Evolutionary conservation across 2,113 vertebrate genomes (phyloP).

Genomic region (Pollimyrus isidori): DNA sequence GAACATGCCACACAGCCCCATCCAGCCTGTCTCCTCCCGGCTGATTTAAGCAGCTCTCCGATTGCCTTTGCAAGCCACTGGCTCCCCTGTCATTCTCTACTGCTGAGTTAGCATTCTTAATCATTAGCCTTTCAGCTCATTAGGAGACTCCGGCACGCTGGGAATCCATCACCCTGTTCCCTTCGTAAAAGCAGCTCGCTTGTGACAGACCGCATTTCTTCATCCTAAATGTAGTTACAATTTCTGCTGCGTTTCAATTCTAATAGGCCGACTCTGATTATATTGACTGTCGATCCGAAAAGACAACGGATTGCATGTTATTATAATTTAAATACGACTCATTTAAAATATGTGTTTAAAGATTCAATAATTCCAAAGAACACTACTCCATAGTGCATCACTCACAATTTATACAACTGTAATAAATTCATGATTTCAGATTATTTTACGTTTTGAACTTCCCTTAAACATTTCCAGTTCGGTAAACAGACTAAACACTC

Average conservation of each 20-base stretch:
- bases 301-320: background rate
- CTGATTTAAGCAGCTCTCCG: conserved; percentile 62
- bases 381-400: background rate
- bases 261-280: background rate
- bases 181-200: background rate
- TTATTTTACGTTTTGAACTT: background rate
- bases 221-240: background rate
- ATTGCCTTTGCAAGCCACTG: conserved; percentile 55
- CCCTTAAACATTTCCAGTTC: background rate
- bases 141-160: conserved; percentile 5
- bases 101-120: conserved; percentile 39
- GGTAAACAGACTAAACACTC: background rate
- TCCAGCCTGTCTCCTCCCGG: conserved; percentile 52
- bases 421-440: background rate
- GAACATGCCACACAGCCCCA: conserved; percentile 47
- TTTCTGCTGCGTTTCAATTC: background rate
- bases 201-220: background rate
- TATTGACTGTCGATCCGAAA: background rate
- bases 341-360: background rate
- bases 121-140: conserved; percentile 41
- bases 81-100: conserved; percentile 34
- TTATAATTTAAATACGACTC: background rate
- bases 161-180: background rate
- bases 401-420: background rate
- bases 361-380: background rate